Base-by-base conservation (phyloP, 2,113 vertebrate genomes). In the Amphilophus citrinellus region DNA sequence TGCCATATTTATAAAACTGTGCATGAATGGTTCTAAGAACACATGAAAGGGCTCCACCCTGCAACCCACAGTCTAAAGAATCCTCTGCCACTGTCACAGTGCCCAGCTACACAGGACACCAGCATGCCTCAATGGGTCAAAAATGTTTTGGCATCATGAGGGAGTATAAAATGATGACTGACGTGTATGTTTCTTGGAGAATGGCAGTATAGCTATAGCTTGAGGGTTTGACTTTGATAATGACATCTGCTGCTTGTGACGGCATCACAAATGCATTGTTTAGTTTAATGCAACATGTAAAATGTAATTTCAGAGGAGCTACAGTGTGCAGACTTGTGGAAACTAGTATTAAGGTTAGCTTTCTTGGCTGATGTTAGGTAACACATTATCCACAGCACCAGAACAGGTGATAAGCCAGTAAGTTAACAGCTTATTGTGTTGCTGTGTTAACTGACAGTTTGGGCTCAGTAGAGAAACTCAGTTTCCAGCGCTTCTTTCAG, bases 121-220 rank as follows among this genome's bases (percentile, higher is more conserved):
- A 73, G 2, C 47, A 73, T 56, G 53, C 27, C 27, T 53, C 18
- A 53, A 14, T 32, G 68, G 27, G 53, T 32, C 47, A 53, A 56
- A 73, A n/a, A 27, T 73, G 68, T 73, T 73, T 56, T 73, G 68
- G 47, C 68, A 73, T 73, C 44, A 73, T 32, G 27, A 56, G 27
- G 47, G 27, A 73, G 47, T 56, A 2, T 56, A 73, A 53, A 56
- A 73, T 32, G 18, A 53, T 32, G 10, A 56, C 3, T 56, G 10
- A 57, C 10, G 27, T 27, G 66, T 73, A 53, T 18, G 53, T 73
- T 71, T 71, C 44, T 53, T 53, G 66, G 66, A 73, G 68, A 73
- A 73, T 0, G 6, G 10, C 47, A 56, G 18, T 35, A 73, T 73
- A 35, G 27, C 27, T 56, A 35, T 35, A 73, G 47, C 47, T 56